Percentiles rank a stretch among this genome's conserved stretches.
Evolutionary conservation across 2,888 invertebrate genomes (phyloP).

Genomic region (Nomada fucata): DNA sequence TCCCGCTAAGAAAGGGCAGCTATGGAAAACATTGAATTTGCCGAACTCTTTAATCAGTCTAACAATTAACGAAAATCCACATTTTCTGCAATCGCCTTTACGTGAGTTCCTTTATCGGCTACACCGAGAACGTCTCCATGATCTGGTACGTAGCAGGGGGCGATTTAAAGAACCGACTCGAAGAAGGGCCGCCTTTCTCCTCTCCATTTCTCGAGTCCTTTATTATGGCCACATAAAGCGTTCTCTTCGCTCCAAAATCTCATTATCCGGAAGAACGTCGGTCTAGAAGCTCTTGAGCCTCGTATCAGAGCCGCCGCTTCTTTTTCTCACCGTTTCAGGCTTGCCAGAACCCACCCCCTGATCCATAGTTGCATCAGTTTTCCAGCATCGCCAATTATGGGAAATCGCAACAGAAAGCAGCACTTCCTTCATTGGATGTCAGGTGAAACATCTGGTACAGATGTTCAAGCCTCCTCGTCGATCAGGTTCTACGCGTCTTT

Average conservation of each 20-base stretch:
- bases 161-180: slow-evolving; percentile 11
- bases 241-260: slow-evolving; percentile 28
- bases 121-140: neutral
- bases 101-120: neutral
- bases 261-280: slow-evolving; percentile 25
- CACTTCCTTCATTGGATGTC: too few relatives aligned
- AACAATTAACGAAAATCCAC: too few relatives aligned
- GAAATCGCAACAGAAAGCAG: too few relatives aligned
- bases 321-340: neutral
- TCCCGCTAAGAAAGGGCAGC: too few relatives aligned
- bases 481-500: too few relatives aligned
- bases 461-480: too few relatives aligned
- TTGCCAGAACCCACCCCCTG: too few relatives aligned
- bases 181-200: neutral
- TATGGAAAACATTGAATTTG: too few relatives aligned
- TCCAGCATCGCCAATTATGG: neutral
- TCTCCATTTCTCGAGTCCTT: neutral
- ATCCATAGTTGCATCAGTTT: neutral
- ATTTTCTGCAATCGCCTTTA: too few relatives aligned
- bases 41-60: too few relatives aligned
- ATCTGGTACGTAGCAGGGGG: neutral
- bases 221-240: slow-evolving; percentile 4
- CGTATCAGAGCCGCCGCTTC: neutral
- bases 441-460: too few relatives aligned
- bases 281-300: slow-evolving; percentile 1